Evolutionary conservation across 2,888 invertebrate species (phyloP), one percentile per base, ranked within the genome.

Genomic region (Crematogaster levior): DNA sequence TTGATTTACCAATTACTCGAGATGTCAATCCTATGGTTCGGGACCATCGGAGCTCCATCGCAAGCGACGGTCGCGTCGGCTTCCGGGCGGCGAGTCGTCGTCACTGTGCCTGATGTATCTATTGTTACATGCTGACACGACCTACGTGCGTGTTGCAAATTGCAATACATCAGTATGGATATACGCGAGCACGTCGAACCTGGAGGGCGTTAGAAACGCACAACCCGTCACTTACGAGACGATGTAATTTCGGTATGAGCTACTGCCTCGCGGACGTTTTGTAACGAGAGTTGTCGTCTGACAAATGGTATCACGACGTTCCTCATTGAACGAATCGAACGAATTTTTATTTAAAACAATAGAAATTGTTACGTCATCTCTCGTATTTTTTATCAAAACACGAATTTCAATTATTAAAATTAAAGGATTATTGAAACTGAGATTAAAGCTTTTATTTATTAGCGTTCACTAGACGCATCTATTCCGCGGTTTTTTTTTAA

Each of bases 161-260:
- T 79, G 72, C 70, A 79, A 79, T 79, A 79, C 56, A 79, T 79
- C 77, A 56, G 53, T 70, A 56, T 56, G 77, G 21, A 56, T 56
- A 27, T 51, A 56, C 34, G 77, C 70, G 77, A 61, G 18, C 61
- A 70, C 63, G 68, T 68, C 77, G 77, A 77, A 77, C 70, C 27
- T n/a, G 56, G 24, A 24, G 56, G 77, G 70, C 56, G 77, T 70
- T 79, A 56, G 77, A 12, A 56, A 56, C 40, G 53, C 70, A 30
- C 43, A 43, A 21, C 72, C 56, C 56, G 70, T 79, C 77, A 56
- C 77, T 79, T 79, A 43, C 43, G 77, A 79, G 77, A 68, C 77
- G 53, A 79, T 70, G 77, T 79, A 79, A 79, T 79, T 79, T 79
- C 70, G 77, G 77, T 70, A 79, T 70, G 70, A 77, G 34, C 77